Base-by-base conservation (phyloP, 2,888 invertebrate species). In the Philopedon plagiatum region DNA sequence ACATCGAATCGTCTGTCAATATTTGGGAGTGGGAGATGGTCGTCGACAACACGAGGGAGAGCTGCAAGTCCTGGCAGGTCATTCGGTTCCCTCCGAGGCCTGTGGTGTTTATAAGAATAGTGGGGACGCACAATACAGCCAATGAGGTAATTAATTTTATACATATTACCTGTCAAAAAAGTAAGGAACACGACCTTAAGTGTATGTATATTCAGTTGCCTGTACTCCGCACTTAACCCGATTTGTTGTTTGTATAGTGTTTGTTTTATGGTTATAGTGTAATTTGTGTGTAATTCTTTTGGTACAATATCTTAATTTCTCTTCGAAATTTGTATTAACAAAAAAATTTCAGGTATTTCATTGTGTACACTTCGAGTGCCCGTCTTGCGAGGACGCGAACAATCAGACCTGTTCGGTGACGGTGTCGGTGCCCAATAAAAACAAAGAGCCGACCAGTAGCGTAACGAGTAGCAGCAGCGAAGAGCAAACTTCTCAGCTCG, bases 331-430 rank as follows among this genome's bases (percentile, higher is more conserved):
- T 7, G 4, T 26, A 26, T 7, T 5, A 26, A 5, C 3, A 37
- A 1, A 7, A 39, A 39, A 13, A 15, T 58, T 83, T 2, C 79
- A 96, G 95, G 96, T 98, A 66, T 99, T 99, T 86, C 98, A 99
- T 85, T 94, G 97, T 84, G 99, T 99, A 63, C 99, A 99, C 87
- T 93, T 99, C 86, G 99, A 99, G 87, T 97, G 97, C 80, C 98
- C 99, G 5, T 93, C 95, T 29, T 93, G 92, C 69, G 83, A 83
- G 73, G 82, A 83, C 32, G 49, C 58, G 5, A 70, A 73, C 46
- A 61, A 26, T 39, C 73, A 67, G 41, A 26, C 49, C 15, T 70
- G 67, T 49, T 62, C 67, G 18, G 64, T 71, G 4, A 67, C 71
- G 1, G 34, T 75, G 1, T 49, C 73, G 1, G 41, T 65, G 9